A percentile compares a stretch with the other conserved stretches of the same genome.
These are phyloP conservation scores for Anastrepha ludens DNA, from an alignment of 1,140 invertebrate species.

Conservation along the genomic window DNA sequence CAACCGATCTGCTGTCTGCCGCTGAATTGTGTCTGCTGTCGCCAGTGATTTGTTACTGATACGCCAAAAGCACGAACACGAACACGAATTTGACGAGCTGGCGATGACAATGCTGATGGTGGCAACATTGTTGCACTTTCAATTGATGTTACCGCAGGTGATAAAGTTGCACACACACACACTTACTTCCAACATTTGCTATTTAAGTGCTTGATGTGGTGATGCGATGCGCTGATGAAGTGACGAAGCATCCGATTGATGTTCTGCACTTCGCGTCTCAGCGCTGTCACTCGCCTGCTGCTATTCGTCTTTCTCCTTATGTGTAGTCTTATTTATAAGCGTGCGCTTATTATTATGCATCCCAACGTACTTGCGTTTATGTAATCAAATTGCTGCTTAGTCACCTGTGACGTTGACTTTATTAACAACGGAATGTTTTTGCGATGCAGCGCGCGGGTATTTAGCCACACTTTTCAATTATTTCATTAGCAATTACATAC, in stretches of 20 bases:
- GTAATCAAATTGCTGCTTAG: background rate
- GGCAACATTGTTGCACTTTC: slow-evolving; percentile 22
- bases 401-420: slow-evolving; percentile 19
- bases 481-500: background rate
- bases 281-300: background rate
- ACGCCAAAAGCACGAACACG: slow-evolving; percentile 13
- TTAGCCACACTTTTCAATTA: background rate
- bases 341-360: slow-evolving; percentile 38
- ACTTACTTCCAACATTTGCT: background rate
- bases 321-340: slow-evolving; percentile 19
- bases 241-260: slow-evolving; percentile 24
- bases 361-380: background rate
- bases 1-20: background rate
- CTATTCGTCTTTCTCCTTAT: background rate
- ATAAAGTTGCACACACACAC: slow-evolving; percentile 11
- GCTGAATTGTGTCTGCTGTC: background rate
- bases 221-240: slow-evolving; percentile 18
- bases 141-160: slow-evolving; percentile 50
- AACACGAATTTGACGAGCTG: background rate
- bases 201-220: background rate
- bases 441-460: too few species aligned
- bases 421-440: background rate
- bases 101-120: background rate
- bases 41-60: slow-evolving; percentile 37
- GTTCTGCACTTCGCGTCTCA: slow-evolving; percentile 16